Evolutionary conservation across 1,140 invertebrate genomes (phyloP), one percentile per base, ranked within the genome.

Genomic region (Anadara kagoshimensis): DNA sequence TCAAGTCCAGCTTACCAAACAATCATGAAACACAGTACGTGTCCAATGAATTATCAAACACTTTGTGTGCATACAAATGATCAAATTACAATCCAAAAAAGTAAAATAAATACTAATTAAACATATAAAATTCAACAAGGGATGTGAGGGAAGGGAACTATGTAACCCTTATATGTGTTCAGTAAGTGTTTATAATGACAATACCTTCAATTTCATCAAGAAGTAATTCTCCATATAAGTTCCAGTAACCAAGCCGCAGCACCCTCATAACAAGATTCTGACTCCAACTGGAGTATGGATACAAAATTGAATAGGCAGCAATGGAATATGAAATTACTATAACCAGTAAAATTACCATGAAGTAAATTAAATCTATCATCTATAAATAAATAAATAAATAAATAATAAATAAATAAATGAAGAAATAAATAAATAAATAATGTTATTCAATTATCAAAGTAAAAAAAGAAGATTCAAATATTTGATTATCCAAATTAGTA

Each of bases 141-240:
- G 18, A 49, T 10, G 18, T 11, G 10, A 49, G 10, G 10, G 45
- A 10, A 10, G 18, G 45, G 10, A 11, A 11, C 45, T 18, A 4
- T 51, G 49, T 18, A 16, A 51, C 4, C 4, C 49, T 51, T 16
- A 10, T 51, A 51, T 18, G 1, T 10, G 10, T 22, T 18, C 4
- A 18, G 49, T 51, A 51, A 51, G 4, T 22, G 20, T 51, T 51
- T 36, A n/a, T n/a, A n/a, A n/a, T 10, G 45, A 11, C 45, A 10
- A 11, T 72, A 88, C 88, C 88, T 82, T 87, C 85, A 56, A 88
- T 73, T 63, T 87, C 86, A 12, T 89, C 87, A 20, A 91, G 78
- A 47, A 87, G 85, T 5, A 91, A 75, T 73, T 91, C 84, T 36
- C 90, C 90, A 72, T 89, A 90, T 67, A 91, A 87, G 57, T 90